Base-by-base conservation (phyloP, 37 sponge, comb jelly and placozoan genomes). In the Mnemiopsis leidyi region DNA sequence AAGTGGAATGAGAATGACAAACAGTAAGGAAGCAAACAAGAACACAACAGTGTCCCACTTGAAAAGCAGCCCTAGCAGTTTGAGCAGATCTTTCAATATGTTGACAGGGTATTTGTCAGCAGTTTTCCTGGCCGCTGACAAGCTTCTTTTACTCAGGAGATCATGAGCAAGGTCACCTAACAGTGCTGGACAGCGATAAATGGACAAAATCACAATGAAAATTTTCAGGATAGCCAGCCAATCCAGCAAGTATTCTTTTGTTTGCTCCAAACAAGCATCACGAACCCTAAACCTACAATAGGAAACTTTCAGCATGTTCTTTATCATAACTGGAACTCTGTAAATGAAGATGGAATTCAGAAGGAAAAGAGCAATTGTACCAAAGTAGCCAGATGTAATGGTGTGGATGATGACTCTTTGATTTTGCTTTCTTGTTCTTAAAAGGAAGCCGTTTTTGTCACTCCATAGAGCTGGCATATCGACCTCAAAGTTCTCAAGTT, bases 11-110 rank as follows among this genome's bases (percentile, higher is more conserved):
- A 85, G 90, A 5, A 85, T 26, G 24, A 85, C 39, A 37, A 85
- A 85, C 61, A 85, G 61, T 5, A 85, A 7, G 3, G 35, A 85
- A 13, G 90, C 90, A 85, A 85, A 85, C 13, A 28, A 25, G 90
- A 85, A 85, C 32, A 40, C 61, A 3, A 85, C 90, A 37, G 90
- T 85, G 29, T 85, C 90, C 90, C 90, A 85, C 1, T 85, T 38
- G 48, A 85, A 39, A 21, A 38, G 23, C 61, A 85, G 90, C 1
- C 24, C 0, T 38, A 85, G 16, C 36, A 85, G 90, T 36, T 26
- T 85, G 5, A 38, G 3, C 16, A 85, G 23, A 61, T 85, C 90
- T 0, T 40, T 7, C 26, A 85, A 28, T 23, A 85, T 85, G 48
- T 40, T 39, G 0, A 85, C 61, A 24, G 90, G 90, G 61, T 85